Evolutionary conservation across 2,113 vertebrate genomes (phyloP).

Genomic region (Podarcis raffonei): DNA sequence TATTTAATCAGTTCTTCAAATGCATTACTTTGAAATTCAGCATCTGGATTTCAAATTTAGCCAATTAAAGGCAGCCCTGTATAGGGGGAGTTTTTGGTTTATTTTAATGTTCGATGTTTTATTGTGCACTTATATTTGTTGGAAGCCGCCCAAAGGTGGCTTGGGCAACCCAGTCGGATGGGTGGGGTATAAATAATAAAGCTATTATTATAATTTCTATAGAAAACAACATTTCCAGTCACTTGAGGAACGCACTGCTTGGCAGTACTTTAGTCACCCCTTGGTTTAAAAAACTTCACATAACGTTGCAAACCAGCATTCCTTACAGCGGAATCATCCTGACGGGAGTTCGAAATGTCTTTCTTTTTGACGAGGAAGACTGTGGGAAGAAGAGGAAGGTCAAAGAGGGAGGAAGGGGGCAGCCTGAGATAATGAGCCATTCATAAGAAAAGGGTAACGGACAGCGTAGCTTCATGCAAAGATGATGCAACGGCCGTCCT

Average conservation of each 20-base stretch:
- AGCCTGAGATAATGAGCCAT: constrained; percentile 21
- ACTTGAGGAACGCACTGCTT: background rate
- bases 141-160: no score
- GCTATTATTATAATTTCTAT: background rate
- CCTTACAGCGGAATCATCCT: constrained; percentile 19
- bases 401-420: background rate
- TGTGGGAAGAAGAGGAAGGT: constrained; percentile 34
- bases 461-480: background rate
- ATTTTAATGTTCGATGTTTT: no score
- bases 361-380: constrained; percentile 42
- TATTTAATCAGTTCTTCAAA: background rate
- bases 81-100: no score
- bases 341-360: constrained; percentile 36
- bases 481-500: background rate
- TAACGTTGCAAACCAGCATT: background rate
- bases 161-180: no score
- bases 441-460: background rate
- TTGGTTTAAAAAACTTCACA: background rate
- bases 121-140: no score
- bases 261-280: background rate
- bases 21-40: background rate
- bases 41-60: background rate
- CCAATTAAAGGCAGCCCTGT: background rate
- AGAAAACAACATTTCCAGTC: background rate
- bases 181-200: no score